phyloP scores from a whole-genome alignment of 1,140 invertebrate species.

The Lerema accius region DNA sequence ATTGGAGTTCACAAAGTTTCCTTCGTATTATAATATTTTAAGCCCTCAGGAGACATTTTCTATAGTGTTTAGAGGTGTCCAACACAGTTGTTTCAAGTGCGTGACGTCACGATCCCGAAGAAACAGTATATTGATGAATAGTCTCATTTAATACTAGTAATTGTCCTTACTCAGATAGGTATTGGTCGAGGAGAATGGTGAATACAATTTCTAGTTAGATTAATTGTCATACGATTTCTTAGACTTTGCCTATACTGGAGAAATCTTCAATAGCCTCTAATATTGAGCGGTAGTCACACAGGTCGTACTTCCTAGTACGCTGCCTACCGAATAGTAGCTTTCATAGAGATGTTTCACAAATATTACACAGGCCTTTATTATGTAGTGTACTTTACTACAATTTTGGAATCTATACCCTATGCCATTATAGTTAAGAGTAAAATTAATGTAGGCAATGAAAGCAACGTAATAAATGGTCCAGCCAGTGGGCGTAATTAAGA shows the following conservation, averaged over 20 bases:
- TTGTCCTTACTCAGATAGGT: conserved; percentile 14
- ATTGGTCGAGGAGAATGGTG: conserved; percentile 12
- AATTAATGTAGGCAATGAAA: conserved; percentile 3
- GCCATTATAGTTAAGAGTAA: background rate
- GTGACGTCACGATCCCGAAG: conserved; percentile 58
- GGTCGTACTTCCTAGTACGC: background rate
- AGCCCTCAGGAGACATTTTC: conserved; percentile 53
- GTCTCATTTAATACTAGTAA: conserved; percentile 26
- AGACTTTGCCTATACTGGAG: background rate
- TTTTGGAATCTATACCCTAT: background rate
- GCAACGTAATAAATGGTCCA: conserved; percentile 30
- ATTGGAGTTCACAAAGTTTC: background rate
- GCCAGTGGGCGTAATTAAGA: conserved; percentile 45
- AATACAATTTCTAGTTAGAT: conserved; percentile 3
- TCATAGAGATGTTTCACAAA: conserved; percentile 11
- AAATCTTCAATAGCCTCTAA: background rate
- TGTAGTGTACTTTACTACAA: background rate
- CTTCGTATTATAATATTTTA: conserved; percentile 26
- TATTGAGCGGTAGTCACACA: background rate
- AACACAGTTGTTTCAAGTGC: conserved; percentile 50
- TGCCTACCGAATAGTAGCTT: conserved; percentile 19
- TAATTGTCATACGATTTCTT: background rate
- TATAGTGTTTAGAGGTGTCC: conserved; percentile 50
- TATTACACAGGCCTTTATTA: conserved; percentile 16
- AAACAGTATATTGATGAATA: conserved; percentile 47